These are phyloP conservation scores for Atrina japonica DNA, from an alignment of 2,888 invertebrate genomes.

Conservation along the genomic window DNA sequence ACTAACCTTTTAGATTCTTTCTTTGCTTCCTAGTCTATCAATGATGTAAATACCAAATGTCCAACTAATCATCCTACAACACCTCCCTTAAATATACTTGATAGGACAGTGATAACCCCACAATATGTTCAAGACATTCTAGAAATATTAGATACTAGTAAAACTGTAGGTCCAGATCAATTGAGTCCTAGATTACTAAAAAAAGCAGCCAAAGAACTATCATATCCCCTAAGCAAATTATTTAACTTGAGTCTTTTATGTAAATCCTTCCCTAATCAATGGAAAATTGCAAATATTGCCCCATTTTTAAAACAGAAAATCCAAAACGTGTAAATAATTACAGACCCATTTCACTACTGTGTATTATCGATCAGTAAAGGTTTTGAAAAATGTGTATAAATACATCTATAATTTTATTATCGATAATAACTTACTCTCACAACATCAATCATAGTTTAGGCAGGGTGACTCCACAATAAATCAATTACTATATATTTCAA, in stretches of 20 bases:
- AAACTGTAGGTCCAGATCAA: neutral
- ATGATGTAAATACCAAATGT: neutral
- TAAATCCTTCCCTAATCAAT: neutral
- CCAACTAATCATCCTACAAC: neutral
- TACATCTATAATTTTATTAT: neutral
- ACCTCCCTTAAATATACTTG: neutral
- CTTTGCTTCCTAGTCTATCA: slow-evolving; percentile 2
- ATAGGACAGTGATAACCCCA: neutral
- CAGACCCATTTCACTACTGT: neutral
- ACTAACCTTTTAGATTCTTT: neutral
- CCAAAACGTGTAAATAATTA: neutral
- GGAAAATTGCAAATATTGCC: neutral
- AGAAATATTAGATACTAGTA: neutral
- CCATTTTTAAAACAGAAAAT: neutral
- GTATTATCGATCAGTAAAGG: neutral
- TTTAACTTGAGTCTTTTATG: neutral
- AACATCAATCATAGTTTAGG: neutral
- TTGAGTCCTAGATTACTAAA: slow-evolving; percentile 3
- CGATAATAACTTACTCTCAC: neutral
- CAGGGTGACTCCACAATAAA: slow-evolving; percentile 5
- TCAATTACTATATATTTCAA: neutral
- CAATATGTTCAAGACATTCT: neutral
- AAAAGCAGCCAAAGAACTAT: neutral
- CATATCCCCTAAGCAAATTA: neutral
- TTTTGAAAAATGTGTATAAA: neutral